These are phyloP conservation scores for Watsonalla cultraria DNA, from an alignment of 2,888 invertebrate genomes.

Conservation along the genomic window DNA sequence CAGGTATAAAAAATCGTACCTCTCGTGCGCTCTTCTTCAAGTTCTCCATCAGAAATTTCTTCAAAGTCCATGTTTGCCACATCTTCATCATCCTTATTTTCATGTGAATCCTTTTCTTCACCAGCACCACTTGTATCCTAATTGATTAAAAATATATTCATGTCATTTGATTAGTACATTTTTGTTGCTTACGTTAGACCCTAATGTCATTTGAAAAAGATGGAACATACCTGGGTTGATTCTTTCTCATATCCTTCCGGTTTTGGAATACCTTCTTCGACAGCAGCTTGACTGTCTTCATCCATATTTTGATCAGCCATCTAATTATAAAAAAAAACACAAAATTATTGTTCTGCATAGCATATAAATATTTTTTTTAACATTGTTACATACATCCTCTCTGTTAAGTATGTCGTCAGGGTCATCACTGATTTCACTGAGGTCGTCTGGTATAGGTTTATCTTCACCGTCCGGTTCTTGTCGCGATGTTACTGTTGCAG, in stretches of 20 bases:
- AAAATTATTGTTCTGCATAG: not conserved
- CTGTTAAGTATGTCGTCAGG: constrained; percentile 92
- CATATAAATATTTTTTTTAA: not conserved
- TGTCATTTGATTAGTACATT: not conserved
- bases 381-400: constrained; percentile 78
- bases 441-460: constrained; percentile 81
- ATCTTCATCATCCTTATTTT: constrained; percentile 83
- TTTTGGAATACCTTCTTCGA: constrained; percentile 49
- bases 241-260: constrained; percentile 61
- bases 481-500: constrained; percentile 32
- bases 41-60: constrained; percentile 93
- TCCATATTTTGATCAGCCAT: constrained; percentile 66
- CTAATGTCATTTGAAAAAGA: not conserved
- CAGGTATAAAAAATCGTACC: constrained; percentile 31
- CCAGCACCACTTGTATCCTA: constrained; percentile 64
- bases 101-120: constrained; percentile 70
- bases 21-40: constrained; percentile 87
- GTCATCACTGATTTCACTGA: constrained; percentile 94
- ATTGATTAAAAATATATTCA: constrained; percentile 5
- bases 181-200: not conserved
- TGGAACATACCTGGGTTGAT: constrained; percentile 53
- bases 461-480: constrained; percentile 71
- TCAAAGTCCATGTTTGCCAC: constrained; percentile 89
- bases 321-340: constrained; percentile 25
- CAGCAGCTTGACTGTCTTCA: constrained; percentile 59